A percentile compares a stretch with the other conserved stretches of the same genome.
phyloP scores from a whole-genome alignment of 2,888 invertebrate genomes.

The Coecobrya sp. region DNA sequence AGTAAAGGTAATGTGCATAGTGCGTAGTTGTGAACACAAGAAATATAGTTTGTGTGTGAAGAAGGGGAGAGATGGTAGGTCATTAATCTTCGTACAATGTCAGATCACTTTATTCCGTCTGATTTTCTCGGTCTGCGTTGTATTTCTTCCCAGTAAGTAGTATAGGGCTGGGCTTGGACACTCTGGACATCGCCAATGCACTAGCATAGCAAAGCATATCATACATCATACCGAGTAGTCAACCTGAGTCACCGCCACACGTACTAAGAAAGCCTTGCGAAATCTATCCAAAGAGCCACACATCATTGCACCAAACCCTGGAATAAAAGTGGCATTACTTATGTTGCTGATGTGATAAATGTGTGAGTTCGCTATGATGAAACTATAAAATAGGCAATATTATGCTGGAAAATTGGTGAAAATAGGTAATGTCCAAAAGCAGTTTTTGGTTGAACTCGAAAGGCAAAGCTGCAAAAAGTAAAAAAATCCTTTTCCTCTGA shows the following conservation, averaged over 20 bases:
- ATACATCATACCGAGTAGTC: constrained; percentile 51
- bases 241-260: neutral
- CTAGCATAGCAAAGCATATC: no score
- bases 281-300: constrained; percentile 54
- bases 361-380: neutral
- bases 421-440: neutral
- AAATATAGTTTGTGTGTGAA: constrained; percentile 76
- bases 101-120: constrained; percentile 85
- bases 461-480: neutral
- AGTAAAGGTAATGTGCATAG: neutral
- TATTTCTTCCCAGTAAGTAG: neutral
- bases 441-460: neutral
- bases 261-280: constrained; percentile 65
- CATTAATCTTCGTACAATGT: constrained; percentile 86
- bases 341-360: neutral
- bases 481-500: neutral
- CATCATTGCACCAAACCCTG: constrained; percentile 44
- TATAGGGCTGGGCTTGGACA: constrained; percentile 22
- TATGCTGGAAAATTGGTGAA: neutral
- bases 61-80: constrained; percentile 81
- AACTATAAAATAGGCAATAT: neutral
- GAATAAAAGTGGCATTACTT: neutral
- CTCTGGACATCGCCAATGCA: constrained; percentile 35
- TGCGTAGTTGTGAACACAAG: constrained; percentile 63
- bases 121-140: constrained; percentile 60